A percentile compares a stretch with the other conserved stretches of the same genome.
Conservation (phyloP, 2,888 invertebrate genomes). For the Norana najaformis region DNA sequence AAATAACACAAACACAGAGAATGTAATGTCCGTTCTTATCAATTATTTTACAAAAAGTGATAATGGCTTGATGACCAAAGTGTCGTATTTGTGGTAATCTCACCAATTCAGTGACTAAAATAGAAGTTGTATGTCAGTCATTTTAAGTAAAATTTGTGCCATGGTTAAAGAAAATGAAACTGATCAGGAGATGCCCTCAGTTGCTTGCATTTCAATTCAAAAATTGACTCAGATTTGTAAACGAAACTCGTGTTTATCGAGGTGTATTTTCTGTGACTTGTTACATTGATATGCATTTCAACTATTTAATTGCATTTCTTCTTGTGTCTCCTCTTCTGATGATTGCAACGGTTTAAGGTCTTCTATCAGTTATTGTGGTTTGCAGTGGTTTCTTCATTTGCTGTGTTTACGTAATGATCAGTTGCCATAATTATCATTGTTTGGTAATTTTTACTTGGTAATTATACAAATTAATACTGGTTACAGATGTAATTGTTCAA, state of each 20-base stretch:
- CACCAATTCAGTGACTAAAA: neutral
- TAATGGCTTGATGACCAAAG: neutral
- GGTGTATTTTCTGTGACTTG: neutral
- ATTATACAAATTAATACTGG: constrained; percentile 5
- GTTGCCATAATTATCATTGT: neutral
- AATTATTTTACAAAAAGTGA: neutral
- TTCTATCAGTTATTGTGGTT: neutral
- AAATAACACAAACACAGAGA: neutral
- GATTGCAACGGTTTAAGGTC: neutral
- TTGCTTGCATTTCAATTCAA: neutral
- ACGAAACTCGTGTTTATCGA: neutral
- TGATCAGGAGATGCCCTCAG: neutral
- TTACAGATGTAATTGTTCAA: neutral
- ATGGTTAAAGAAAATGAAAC: neutral
- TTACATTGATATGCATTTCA: neutral
- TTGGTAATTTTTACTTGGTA: neutral
- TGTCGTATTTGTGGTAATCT: neutral
- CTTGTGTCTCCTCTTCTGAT: neutral
- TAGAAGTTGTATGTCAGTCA: neutral
- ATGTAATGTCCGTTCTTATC: neutral
- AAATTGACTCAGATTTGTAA: neutral
- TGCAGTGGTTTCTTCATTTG: neutral
- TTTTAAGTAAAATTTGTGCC: neutral
- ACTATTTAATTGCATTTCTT: neutral
- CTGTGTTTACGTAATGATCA: neutral